Evolutionary conservation across 2,888 invertebrate species (phyloP), one percentile per base, ranked within the genome.

Genomic region (Chymomyza amoena): DNA sequence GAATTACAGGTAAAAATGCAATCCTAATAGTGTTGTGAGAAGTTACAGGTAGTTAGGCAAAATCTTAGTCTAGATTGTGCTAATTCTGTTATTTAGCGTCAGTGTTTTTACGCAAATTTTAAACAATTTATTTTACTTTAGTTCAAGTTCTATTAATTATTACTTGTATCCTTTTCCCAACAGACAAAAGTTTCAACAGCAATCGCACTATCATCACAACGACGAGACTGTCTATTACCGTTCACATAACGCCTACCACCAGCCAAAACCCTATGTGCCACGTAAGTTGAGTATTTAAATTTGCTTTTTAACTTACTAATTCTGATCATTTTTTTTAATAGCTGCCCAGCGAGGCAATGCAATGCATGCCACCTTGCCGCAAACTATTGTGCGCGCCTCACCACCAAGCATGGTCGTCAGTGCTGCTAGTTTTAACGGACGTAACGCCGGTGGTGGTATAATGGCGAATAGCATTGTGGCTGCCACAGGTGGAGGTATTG

Each of bases 221-320:
- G 90, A 90, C 72, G 90, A 90, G 82, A 88, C 90, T 85, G 90
- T 90, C 76, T 90, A 90, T 64, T 90, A 90, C 73, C 90, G 90
- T 78, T 90, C 90, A 77, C 90, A 90, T 68, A 90, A 89, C 65
- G 80, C 81, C 69, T 90, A 90, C 73, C 90, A 90, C 81, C 90
- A 90, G 83, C 87, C 88, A 80, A 90, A 90, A 78, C 88, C 90
- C 69, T 90, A 90, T 86, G 89, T 90, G 87, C 89, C 90, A 90
- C 90, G 90, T 90, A 69, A 77, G 81, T 80, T 54, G 18, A 7
- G 32, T 51, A 16, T 20, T 4, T 28, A 39, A 13, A 7, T 9
- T 39, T 39, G 39, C 9, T 20, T 13, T 13, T 10, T 75, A n/a
- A 20, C 25, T 9, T 57, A 10, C 50, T 62, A 16, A 10, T 15